Conservation (phyloP, 2,113 vertebrate genomes). For the Calidris pygmaea region DNA sequence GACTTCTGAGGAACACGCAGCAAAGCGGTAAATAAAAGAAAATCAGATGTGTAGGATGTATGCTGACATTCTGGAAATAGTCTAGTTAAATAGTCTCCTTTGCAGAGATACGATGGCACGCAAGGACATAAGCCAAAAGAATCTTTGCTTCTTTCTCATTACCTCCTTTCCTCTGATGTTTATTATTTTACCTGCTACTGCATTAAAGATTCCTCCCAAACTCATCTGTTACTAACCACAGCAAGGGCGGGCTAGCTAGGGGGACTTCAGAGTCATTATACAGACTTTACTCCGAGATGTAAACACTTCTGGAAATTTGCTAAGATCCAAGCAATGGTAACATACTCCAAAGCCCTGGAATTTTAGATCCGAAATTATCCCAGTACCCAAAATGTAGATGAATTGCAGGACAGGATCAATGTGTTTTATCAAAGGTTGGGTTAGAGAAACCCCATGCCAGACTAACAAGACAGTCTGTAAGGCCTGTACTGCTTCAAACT, state of each 20-base stretch:
- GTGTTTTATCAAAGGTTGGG: neutral
- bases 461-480: neutral
- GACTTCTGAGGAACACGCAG: neutral
- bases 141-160: neutral
- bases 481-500: neutral
- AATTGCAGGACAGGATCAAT: neutral
- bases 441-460: neutral
- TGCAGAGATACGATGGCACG: neutral
- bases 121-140: neutral
- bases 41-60: neutral
- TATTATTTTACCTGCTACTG: neutral
- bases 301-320: neutral
- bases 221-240: neutral
- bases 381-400: neutral
- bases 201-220: neutral
- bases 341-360: neutral
- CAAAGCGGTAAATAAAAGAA: neutral
- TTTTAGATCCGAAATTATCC: neutral
- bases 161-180: neutral
- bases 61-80: neutral
- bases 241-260: neutral
- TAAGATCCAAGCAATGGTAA: neutral
- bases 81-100: neutral
- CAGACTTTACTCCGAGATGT: neutral
- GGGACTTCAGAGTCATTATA: neutral